A percentile compares a stretch with the other conserved stretches of the same genome.
These are phyloP conservation scores for Baccha elongata DNA, from an alignment of 2,888 invertebrate genomes.

Conservation along the genomic window DNA sequence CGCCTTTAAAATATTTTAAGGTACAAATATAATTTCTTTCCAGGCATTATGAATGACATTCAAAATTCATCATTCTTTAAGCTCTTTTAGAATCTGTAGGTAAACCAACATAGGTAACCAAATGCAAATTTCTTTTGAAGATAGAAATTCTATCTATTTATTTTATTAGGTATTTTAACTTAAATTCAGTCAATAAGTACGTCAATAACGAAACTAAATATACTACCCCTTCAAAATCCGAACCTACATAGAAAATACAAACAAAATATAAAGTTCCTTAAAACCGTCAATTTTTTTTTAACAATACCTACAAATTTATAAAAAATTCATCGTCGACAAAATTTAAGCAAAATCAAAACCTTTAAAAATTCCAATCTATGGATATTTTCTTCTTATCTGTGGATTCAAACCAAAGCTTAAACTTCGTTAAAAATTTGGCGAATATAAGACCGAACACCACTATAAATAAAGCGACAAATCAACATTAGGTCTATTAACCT, in stretches of 20 bases:
- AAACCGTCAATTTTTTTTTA: neutral
- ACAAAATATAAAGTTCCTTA: neutral
- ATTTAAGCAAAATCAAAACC: neutral
- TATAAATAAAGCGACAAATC: conserved; percentile 14
- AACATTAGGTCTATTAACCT: conserved; percentile 64
- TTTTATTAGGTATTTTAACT: neutral
- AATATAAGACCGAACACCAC: neutral
- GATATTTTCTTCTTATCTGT: neutral
- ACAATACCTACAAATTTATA: conserved; percentile 12
- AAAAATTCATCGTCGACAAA: neutral
- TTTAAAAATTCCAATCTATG: conserved; percentile 42
- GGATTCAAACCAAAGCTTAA: conserved; percentile 12
- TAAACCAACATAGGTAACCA: no score
- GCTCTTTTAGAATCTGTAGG: no score
- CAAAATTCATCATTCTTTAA: no score
- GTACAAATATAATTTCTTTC: no score
- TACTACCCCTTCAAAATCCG: neutral
- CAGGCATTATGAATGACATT: no score
- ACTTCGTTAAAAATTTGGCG: conserved; percentile 23
- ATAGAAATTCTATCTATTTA: conserved; percentile 17
- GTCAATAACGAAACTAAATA: conserved; percentile 6
- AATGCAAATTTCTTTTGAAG: conserved; percentile 20
- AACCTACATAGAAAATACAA: neutral
- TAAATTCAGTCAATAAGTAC: neutral
- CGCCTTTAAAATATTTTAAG: no score